These are phyloP conservation scores for Drosophila nannoptera DNA, from an alignment of 1,140 invertebrate species.

Conservation along the genomic window DNA sequence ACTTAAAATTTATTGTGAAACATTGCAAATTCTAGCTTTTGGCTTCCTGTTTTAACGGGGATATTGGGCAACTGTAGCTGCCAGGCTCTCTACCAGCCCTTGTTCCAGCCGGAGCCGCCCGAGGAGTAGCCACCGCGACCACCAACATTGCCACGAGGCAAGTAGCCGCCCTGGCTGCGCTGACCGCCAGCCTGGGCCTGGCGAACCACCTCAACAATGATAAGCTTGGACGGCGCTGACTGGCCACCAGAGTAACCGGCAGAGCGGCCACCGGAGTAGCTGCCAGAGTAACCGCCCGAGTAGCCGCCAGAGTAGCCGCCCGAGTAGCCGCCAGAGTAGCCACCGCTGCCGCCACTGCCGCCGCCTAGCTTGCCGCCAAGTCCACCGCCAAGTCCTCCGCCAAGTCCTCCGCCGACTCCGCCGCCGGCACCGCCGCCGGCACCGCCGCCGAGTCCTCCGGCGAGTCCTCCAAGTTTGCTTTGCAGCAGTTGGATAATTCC, in stretches of 20 bases:
- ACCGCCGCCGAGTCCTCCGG: too few relatives aligned
- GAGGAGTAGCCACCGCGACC: slow-evolving; percentile 26
- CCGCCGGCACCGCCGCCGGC: slow-evolving; percentile 25
- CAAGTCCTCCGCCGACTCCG: slow-evolving; percentile 14
- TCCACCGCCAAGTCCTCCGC: slow-evolving; percentile 32
- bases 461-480: slow-evolving; percentile 52
- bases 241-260: slow-evolving; percentile 36
- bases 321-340: slow-evolving; percentile 26
- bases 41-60: slow-evolving; percentile 53
- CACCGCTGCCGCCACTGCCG: slow-evolving; percentile 21
- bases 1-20: slow-evolving; percentile 36
- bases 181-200: slow-evolving; percentile 36
- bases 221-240: slow-evolving; percentile 39
- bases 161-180: slow-evolving; percentile 45
- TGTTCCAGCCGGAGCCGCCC: slow-evolving; percentile 56
- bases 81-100: slow-evolving; percentile 54
- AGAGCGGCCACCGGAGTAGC: slow-evolving; percentile 19
- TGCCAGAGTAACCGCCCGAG: slow-evolving; percentile 32
- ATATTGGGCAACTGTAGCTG: not conserved
- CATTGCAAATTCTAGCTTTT: slow-evolving; percentile 40
- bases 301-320: slow-evolving; percentile 37
- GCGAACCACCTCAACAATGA: slow-evolving; percentile 59
- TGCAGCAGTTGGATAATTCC: slow-evolving; percentile 58
- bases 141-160: slow-evolving; percentile 20
- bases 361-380: slow-evolving; percentile 46